Percentiles rank a stretch among this genome's conserved stretches.
Conservation (phyloP, 2,888 invertebrate species). For the Reticulitermes lucifugus region DNA sequence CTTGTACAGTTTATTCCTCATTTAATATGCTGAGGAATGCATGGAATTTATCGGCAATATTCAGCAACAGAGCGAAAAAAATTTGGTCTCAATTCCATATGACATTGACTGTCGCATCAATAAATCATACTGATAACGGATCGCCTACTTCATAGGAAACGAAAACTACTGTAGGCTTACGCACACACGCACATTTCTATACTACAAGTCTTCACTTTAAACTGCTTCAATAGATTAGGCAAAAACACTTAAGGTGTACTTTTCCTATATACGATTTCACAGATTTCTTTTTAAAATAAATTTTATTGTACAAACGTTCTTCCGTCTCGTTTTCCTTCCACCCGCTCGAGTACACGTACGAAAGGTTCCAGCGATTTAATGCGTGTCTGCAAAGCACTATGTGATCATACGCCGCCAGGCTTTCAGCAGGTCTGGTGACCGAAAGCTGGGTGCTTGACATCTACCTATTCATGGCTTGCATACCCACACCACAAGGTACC, state of each 20-base stretch:
- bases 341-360: not conserved
- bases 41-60: not conserved
- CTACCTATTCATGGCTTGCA: not conserved
- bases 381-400: not conserved
- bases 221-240: not conserved
- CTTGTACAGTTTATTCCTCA: not conserved
- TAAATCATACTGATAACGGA: not conserved
- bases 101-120: not conserved
- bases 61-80: not conserved
- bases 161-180: not conserved
- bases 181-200: not conserved
- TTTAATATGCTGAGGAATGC: not conserved
- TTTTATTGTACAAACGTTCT: not conserved
- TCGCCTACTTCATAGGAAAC: not conserved
- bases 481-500: conserved; percentile 10
- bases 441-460: not conserved
- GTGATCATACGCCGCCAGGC: not conserved
- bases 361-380: not conserved
- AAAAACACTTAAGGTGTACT: not conserved
- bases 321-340: not conserved
- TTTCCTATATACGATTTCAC: not conserved
- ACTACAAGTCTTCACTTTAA: not conserved
- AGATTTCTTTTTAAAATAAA: not conserved
- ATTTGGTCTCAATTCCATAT: not conserved
- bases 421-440: not conserved